Base-by-base conservation (phyloP, 1,140 invertebrate genomes). In the Lysiphlebus fabarum region DNA sequence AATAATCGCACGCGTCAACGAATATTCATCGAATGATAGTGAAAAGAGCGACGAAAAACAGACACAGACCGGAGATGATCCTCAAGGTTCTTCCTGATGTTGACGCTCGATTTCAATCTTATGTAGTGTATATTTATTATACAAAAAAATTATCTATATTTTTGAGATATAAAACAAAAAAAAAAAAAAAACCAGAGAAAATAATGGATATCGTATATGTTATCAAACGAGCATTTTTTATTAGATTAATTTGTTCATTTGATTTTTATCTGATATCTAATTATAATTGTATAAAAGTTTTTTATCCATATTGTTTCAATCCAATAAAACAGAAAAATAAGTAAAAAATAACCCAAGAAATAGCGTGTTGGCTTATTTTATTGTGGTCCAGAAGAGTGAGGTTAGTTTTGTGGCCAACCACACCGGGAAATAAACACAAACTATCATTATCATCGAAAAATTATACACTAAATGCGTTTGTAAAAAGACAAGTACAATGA, bases 401-500 rank as follows among this genome's bases (percentile, higher is more conserved):
- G 66, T 69, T 72, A 69, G 70, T 72, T 69, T 69, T 69, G 65
- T 44, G 61, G 62, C 56, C 58, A 60, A 69, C 70, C 69, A 62
- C 50, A 72, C 64, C 68, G 67, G 70, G 70, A 72, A 72, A 72
- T 68, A 67, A 68, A 67, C 55, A 53, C 38, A 63, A 63, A 66
- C 68, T 71, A 71, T 71, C 70, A 72, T 72, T 70, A 71, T 53
- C 61, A 64, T 69, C 58, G 53, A 58, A 51, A 65, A 57, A 68
- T 70, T 65, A 45, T 33, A 44, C 49, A n/a, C 33, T 4, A n/a
- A 37, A 36, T 51, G 49, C 34, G 49, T 51, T 37, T 33, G 49
- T 34, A 37, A n/a, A 36, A 11, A 14, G 49, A 34, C 17, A 26
- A 26, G 17, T 26, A 1, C 17, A 26, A 26, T 26, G 17, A 26